Conservation (phyloP, 1,140 invertebrate species). For the Condylostylus longicornis region DNA sequence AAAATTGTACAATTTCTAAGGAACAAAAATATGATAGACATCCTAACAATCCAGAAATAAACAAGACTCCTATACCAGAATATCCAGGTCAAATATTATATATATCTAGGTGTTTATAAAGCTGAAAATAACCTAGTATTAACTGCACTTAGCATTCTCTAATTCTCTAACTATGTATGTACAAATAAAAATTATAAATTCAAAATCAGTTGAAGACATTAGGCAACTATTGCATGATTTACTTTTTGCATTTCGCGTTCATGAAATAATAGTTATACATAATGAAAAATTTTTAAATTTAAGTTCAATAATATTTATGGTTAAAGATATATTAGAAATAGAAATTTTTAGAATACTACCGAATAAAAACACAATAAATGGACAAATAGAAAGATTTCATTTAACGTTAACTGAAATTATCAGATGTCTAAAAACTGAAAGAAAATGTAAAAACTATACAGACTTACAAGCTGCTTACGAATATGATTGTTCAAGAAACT, state of each 20-base stretch:
- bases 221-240: background rate
- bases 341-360: constrained; percentile 1
- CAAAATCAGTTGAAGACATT: constrained; percentile 1
- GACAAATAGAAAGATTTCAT: constrained; percentile 2
- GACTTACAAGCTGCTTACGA: too few species aligned
- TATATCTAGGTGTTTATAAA: background rate
- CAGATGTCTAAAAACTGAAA: background rate
- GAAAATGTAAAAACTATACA: too few species aligned
- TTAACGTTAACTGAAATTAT: background rate
- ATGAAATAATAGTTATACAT: background rate
- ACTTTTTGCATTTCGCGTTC: background rate
- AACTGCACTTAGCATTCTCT: background rate
- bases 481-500: too few species aligned
- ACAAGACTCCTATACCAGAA: background rate
- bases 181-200: background rate
- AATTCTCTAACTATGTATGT: background rate
- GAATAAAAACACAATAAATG: background rate
- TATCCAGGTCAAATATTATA: constrained; percentile 3
- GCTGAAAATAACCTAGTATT: background rate
- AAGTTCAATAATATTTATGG: background rate
- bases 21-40: constrained; percentile 4
- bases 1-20: background rate
- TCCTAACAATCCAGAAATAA: background rate
- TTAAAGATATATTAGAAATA: background rate
- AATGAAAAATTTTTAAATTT: constrained; percentile 4